A percentile compares a stretch with the other conserved stretches of the same genome.
Conservation (phyloP, 2,888 invertebrate species). For the Seira ritae region DNA sequence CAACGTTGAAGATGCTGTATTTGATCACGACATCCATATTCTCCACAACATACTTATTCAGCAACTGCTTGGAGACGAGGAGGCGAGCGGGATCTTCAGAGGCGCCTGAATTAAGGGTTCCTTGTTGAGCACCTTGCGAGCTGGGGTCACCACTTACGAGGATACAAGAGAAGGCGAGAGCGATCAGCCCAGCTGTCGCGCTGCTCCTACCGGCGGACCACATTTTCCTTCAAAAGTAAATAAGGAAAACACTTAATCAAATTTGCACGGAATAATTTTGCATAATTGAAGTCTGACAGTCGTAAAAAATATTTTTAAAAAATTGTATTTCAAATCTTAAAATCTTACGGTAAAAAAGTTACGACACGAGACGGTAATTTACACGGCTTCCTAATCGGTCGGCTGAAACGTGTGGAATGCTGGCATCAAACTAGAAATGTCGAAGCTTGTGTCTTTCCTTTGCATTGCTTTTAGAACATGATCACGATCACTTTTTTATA, state of each 20-base stretch:
- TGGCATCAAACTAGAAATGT: constrained; percentile 4
- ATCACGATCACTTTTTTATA: too few relatives aligned
- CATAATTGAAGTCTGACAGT: too few relatives aligned
- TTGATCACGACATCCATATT: constrained; percentile 96
- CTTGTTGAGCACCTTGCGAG: constrained; percentile 40
- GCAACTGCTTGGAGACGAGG: constrained; percentile 93
- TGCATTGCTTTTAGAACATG: background rate
- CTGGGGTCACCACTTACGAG: constrained; percentile 47
- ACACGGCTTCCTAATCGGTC: background rate
- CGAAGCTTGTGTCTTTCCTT: background rate
- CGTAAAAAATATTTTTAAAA: background rate
- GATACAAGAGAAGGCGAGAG: constrained; percentile 43
- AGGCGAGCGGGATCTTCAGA: constrained; percentile 81
- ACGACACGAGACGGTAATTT: background rate
- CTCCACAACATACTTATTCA: constrained; percentile 97
- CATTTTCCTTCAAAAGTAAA: constrained; percentile 33
- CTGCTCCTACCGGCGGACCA: constrained; percentile 47
- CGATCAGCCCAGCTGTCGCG: constrained; percentile 61
- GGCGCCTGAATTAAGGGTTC: constrained; percentile 46
- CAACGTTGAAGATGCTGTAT: constrained; percentile 95
- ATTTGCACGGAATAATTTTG: background rate
- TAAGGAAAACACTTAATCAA: background rate
- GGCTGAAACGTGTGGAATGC: constrained; percentile 10
- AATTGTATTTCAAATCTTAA: background rate
- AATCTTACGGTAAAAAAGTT: too few relatives aligned